These are phyloP conservation scores for Apostichopus leukothele DNA, from an alignment of 53 echinoderm and acorn worm genomes.

Conservation along the genomic window DNA sequence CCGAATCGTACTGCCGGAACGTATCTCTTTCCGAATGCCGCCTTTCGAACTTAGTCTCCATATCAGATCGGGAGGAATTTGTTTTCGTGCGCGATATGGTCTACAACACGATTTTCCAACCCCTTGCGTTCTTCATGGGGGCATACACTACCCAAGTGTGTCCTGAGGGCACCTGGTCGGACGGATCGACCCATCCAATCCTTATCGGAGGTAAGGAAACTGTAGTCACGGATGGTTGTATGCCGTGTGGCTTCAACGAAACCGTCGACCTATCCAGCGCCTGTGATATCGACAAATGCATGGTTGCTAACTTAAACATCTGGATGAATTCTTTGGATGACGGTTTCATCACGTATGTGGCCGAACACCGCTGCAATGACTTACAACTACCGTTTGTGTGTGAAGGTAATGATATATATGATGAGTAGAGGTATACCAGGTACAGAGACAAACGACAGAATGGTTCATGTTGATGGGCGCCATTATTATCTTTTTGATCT, in stretches of 20 bases:
- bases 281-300: conserved; percentile 22
- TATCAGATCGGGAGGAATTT: not conserved
- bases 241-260: conserved; percentile 1
- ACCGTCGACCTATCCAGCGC: not conserved
- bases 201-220: not conserved
- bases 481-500: no score
- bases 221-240: not conserved
- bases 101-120: not conserved
- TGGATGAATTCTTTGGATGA: not conserved
- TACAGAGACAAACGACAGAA: no score
- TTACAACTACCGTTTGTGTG: conserved; percentile 25
- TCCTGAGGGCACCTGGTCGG: not conserved
- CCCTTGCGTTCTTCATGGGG: conserved; percentile 27
- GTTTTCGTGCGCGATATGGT: conserved; percentile 11
- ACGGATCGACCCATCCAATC: not conserved
- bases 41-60: not conserved
- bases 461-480: no score
- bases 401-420: not conserved
- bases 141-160: conserved; percentile 7
- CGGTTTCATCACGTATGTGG: not conserved
- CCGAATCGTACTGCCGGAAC: not conserved
- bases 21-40: not conserved
- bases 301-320: conserved; percentile 12
- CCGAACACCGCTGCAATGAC: conserved; percentile 9
- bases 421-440: not conserved